Evolutionary conservation across 2,113 vertebrate species (phyloP).

Genomic region (Carettochelys insculpta): DNA sequence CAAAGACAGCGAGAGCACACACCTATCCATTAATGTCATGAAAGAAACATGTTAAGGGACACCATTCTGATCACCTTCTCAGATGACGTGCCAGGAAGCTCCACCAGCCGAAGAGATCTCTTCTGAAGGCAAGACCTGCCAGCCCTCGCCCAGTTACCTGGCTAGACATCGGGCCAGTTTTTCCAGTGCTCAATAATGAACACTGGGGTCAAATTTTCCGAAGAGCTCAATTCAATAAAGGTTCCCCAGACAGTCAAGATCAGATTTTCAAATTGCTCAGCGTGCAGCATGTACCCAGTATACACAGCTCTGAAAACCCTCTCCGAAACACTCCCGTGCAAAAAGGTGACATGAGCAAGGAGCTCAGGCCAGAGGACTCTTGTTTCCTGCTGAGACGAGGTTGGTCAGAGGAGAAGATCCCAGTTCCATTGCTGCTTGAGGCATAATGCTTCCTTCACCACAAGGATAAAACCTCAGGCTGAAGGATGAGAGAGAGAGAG

Average conservation of each 20-base stretch:
- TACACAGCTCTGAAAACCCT: neutral
- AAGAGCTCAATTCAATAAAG: neutral
- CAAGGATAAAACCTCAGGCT: fast-evolving
- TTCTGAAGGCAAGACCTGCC: neutral
- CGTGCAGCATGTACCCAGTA: too few species aligned
- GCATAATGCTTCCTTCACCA: neutral
- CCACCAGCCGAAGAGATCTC: neutral
- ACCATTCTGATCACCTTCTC: neutral
- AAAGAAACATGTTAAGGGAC: neutral
- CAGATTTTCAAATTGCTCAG: neutral
- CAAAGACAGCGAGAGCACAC: neutral
- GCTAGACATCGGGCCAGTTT: neutral
- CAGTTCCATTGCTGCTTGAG: fast-evolving
- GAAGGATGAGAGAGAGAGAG: neutral
- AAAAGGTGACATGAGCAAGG: fast-evolving
- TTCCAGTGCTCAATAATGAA: fast-evolving
- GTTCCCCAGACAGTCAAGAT: fast-evolving
- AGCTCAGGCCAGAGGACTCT: conserved; percentile 35
- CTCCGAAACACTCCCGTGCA: fast-evolving
- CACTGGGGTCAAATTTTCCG: fast-evolving
- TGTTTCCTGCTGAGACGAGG: conserved; percentile 16
- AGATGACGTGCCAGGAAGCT: neutral
- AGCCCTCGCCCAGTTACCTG: fast-evolving
- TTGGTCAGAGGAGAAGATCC: neutral
- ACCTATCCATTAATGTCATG: neutral